Percentiles rank a stretch among this genome's conserved stretches.
These are phyloP conservation scores for Gastracanthus pulcherrimus DNA, from an alignment of 2,888 invertebrate species.

Conservation along the genomic window DNA sequence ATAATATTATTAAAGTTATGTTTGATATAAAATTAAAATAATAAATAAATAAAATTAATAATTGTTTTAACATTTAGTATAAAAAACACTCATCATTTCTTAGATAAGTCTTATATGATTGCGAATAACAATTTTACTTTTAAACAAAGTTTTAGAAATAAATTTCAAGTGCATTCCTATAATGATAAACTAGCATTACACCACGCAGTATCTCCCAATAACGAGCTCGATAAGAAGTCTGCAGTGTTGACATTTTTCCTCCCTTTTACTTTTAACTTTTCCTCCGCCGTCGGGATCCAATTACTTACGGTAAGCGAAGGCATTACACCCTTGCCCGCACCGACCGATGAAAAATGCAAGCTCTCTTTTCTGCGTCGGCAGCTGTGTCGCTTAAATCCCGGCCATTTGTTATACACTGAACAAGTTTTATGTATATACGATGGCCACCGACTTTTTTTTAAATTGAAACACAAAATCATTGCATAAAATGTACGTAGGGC, in stretches of 20 bases:
- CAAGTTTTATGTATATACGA: background rate
- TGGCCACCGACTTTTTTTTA: background rate
- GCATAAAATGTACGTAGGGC: background rate
- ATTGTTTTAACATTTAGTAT: too few species aligned
- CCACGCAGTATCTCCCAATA: background rate
- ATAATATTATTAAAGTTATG: too few species aligned
- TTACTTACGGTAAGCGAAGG: constrained; percentile 67
- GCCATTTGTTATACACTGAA: constrained; percentile 62
- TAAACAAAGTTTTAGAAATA: too few species aligned
- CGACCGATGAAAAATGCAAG: constrained; percentile 68
- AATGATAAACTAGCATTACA: too few species aligned
- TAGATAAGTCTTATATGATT: too few species aligned
- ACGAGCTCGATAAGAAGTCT: constrained; percentile 16
- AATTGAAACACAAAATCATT: background rate
- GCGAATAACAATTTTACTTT: too few species aligned
- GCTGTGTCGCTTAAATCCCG: constrained; percentile 67
- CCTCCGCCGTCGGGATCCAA: constrained; percentile 63
- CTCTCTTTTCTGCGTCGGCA: constrained; percentile 59
- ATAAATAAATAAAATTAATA: too few species aligned
- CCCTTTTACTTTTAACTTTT: constrained; percentile 30
- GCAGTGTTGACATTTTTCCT: background rate
- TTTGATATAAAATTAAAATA: too few species aligned
- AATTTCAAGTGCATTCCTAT: too few species aligned
- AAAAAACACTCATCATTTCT: too few species aligned
- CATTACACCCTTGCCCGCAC: constrained; percentile 52